These are phyloP conservation scores for Oreocharis arfaki DNA, from an alignment of 2,113 vertebrate genomes.

Conservation along the genomic window DNA sequence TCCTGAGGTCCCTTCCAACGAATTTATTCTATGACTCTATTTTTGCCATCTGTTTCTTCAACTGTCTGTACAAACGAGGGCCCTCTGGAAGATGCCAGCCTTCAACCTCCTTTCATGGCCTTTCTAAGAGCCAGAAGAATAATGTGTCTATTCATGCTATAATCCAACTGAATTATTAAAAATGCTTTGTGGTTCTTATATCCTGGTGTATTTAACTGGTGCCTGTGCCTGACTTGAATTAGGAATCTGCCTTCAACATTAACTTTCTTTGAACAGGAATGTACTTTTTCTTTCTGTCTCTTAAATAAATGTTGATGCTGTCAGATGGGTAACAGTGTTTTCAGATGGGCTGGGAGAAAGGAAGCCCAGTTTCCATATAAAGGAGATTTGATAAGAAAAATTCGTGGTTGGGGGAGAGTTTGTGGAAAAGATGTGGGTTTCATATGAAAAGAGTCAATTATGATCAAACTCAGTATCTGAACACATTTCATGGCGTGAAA, in stretches of 20 bases:
- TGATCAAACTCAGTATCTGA: background rate
- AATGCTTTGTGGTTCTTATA: background rate
- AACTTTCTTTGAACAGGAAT: background rate
- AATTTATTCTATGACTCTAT: background rate
- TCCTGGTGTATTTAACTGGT: background rate
- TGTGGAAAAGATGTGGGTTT: background rate
- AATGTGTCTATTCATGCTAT: background rate
- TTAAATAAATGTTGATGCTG: background rate
- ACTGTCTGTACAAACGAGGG: background rate
- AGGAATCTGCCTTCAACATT: background rate
- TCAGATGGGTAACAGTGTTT: background rate
- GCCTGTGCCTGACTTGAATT: background rate
- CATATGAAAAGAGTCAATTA: background rate
- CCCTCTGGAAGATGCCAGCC: background rate
- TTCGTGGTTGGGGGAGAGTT: fast-evolving
- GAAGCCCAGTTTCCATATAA: background rate
- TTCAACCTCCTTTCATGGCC: background rate
- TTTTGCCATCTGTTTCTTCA: background rate
- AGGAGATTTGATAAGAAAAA: background rate
- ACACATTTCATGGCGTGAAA: background rate
- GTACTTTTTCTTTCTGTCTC: background rate
- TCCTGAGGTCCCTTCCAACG: background rate
- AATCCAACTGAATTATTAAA: background rate
- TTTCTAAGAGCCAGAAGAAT: background rate
- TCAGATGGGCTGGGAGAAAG: background rate